Evolutionary conservation across 2,888 invertebrate genomes (phyloP).

Genomic region (Athetis lepigone): DNA sequence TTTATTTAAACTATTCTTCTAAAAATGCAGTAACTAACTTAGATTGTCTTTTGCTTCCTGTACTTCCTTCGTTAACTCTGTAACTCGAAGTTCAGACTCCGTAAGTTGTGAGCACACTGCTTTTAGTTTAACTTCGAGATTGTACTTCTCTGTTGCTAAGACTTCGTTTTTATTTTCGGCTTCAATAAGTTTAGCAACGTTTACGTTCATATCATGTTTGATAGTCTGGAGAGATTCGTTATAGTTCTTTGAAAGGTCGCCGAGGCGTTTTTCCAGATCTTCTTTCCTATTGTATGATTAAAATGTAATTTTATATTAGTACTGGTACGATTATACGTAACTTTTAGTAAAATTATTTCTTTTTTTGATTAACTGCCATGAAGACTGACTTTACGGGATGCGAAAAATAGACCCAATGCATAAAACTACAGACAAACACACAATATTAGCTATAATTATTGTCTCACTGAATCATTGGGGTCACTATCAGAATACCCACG

Average conservation of each 20-base stretch:
- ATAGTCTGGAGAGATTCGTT: slow-evolving; percentile 75
- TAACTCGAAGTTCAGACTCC: slow-evolving; percentile 72
- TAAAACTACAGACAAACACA: too few species aligned
- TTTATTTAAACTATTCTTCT: too few species aligned
- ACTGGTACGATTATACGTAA: not conserved
- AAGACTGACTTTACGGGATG: too few species aligned
- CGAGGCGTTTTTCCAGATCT: slow-evolving; percentile 78
- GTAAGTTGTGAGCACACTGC: slow-evolving; percentile 70
- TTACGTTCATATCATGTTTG: slow-evolving; percentile 75
- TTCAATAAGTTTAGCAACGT: slow-evolving; percentile 75
- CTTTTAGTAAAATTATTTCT: not conserved
- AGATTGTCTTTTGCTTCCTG: slow-evolving; percentile 66
- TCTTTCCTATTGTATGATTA: slow-evolving; percentile 75
- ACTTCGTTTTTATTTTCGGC: slow-evolving; percentile 77
- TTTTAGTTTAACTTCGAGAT: slow-evolving; percentile 72
- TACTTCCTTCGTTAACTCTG: slow-evolving; percentile 67
- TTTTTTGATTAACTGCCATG: too few species aligned
- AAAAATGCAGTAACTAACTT: too few species aligned
- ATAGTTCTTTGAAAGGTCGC: slow-evolving; percentile 75
- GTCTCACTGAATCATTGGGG: too few species aligned
- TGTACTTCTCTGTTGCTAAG: slow-evolving; percentile 72
- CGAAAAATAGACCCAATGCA: too few species aligned
- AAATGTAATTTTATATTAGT: not conserved
- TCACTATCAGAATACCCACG: too few species aligned
- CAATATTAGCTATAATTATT: too few species aligned